These are phyloP conservation scores for Rhagonycha lutea DNA, from an alignment of 2,888 invertebrate genomes.

Conservation along the genomic window DNA sequence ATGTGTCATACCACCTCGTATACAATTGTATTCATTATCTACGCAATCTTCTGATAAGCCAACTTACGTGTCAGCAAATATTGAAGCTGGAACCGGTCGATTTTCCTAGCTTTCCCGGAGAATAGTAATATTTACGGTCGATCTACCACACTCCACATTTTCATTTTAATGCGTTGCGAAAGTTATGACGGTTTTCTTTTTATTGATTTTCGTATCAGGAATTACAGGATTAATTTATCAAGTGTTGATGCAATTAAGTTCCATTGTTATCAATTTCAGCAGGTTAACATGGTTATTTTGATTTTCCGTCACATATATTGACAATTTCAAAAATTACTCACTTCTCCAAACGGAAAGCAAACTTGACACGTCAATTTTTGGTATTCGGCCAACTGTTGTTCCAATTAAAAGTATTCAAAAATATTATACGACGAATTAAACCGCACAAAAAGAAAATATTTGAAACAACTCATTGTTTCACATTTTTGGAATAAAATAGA, in stretches of 20 bases:
- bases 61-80: conserved; percentile 18
- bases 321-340: neutral
- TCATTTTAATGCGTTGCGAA: neutral
- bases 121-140: neutral
- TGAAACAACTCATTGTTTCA: no score
- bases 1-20: conserved; percentile 15
- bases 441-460: neutral
- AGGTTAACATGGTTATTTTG: neutral
- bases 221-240: neutral
- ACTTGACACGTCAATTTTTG: no score
- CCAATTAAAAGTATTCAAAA: neutral
- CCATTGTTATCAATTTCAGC: neutral
- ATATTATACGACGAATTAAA: neutral
- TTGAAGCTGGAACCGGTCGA: conserved; percentile 6
- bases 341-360: neutral
- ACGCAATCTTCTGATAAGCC: conserved; percentile 11
- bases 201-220: neutral
- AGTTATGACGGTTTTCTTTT: neutral
- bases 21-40: conserved; percentile 12
- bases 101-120: neutral
- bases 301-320: neutral
- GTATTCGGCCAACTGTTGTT: neutral
- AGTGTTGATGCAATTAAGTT: neutral
- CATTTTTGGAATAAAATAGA: neutral
- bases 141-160: neutral